Evolutionary conservation across 2,888 invertebrate species (phyloP).

Genomic region (Norana najaformis): DNA sequence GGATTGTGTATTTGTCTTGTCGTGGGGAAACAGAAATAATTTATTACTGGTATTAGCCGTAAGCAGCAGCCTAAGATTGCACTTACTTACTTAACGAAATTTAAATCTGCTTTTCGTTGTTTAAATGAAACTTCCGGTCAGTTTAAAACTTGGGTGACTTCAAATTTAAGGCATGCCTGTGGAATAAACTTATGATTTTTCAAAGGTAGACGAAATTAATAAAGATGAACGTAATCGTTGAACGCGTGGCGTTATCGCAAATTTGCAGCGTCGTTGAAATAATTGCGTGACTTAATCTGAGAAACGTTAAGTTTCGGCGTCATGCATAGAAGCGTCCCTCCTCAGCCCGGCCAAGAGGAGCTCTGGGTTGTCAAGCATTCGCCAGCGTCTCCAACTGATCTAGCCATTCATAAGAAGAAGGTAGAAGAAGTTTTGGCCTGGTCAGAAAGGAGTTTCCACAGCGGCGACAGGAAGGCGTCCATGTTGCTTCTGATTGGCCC

Average conservation of each 20-base stretch:
- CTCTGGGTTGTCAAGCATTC: slow-evolving; percentile 41
- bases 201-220: background rate
- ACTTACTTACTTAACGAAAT: too few species aligned
- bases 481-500: slow-evolving; percentile 79
- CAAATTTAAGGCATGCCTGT: background rate
- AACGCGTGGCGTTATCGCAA: background rate
- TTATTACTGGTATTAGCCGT: too few species aligned
- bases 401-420: slow-evolving; percentile 78
- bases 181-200: background rate
- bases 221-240: background rate
- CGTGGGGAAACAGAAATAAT: too few species aligned
- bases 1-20: too few species aligned
- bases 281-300: background rate
- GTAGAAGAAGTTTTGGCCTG: slow-evolving; percentile 74
- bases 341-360: slow-evolving; percentile 24
- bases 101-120: background rate
- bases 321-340: background rate
- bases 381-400: slow-evolving; percentile 63
- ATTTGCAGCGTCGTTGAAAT: background rate
- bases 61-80: too few species aligned
- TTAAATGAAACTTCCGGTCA: background rate
- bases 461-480: slow-evolving; percentile 37
- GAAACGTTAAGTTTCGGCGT: background rate
- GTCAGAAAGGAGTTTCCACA: slow-evolving; percentile 62
- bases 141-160: background rate